Evolutionary conservation across 2,888 invertebrate genomes (phyloP).

Genomic region (Sinelater perroti): DNA sequence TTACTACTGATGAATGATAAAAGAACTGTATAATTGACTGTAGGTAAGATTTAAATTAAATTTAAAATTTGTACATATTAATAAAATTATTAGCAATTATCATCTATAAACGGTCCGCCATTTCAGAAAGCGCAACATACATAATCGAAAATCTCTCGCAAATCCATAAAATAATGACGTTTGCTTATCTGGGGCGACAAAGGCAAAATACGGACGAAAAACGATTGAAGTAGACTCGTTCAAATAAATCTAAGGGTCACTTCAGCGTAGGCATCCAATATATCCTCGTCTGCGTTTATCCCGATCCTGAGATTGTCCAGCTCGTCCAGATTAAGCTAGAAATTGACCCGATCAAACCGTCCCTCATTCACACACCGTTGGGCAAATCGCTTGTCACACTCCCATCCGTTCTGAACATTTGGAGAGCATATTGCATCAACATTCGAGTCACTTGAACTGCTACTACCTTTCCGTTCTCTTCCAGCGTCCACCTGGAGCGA

Average conservation of each 20-base stretch:
- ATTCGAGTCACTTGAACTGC: slow-evolving; percentile 45
- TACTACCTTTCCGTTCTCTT: too few species aligned
- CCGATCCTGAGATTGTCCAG: slow-evolving; percentile 57
- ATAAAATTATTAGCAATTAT: too few species aligned
- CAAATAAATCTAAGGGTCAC: slow-evolving; percentile 43
- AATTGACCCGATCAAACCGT: slow-evolving; percentile 61
- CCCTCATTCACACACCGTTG: slow-evolving; percentile 61
- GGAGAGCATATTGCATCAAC: slow-evolving; percentile 47
- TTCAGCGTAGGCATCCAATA: slow-evolving; percentile 57
- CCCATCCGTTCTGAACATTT: slow-evolving; percentile 37
- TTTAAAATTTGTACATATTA: too few species aligned
- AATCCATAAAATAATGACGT: slow-evolving; percentile 45
- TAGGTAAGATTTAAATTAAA: too few species aligned
- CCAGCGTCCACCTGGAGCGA: too few species aligned
- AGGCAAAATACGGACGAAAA: slow-evolving; percentile 40
- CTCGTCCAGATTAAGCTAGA: slow-evolving; percentile 59
- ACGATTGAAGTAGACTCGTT: slow-evolving; percentile 38
- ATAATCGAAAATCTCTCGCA: slow-evolving; percentile 20
- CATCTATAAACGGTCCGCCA: too few species aligned
- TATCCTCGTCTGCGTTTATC: slow-evolving; percentile 54
- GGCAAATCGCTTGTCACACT: slow-evolving; percentile 58
- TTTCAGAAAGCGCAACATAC: slow-evolving; percentile 8
- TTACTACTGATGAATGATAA: too few species aligned
- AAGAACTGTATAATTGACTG: too few species aligned
- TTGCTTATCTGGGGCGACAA: slow-evolving; percentile 42